These are phyloP conservation scores for Nomada lathburiana DNA, from an alignment of 2,888 invertebrate genomes.

Conservation along the genomic window DNA sequence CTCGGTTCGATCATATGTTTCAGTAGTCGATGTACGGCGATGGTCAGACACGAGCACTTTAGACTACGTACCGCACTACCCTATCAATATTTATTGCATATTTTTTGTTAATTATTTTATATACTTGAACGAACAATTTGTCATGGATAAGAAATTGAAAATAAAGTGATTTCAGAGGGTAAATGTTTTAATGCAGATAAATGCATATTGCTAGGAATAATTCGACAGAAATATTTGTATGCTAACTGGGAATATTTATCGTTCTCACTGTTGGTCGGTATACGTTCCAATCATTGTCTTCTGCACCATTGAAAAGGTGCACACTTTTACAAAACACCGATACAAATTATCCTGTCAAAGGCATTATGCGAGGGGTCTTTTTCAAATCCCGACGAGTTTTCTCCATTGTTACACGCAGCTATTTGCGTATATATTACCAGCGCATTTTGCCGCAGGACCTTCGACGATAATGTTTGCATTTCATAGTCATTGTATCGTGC, in stretches of 20 bases:
- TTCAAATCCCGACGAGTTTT: constrained; percentile 30
- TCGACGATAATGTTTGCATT: constrained; percentile 39
- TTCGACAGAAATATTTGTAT: neutral
- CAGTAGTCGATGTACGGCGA: constrained; percentile 20
- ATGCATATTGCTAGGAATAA: constrained; percentile 23
- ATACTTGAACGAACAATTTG: neutral
- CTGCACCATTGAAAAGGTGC: constrained; percentile 15
- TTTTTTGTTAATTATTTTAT: no score
- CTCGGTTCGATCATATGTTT: constrained; percentile 22
- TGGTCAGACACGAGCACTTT: constrained; percentile 25
- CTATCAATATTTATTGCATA: neutral
- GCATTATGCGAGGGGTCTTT: constrained; percentile 45
- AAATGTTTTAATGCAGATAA: constrained; percentile 4
- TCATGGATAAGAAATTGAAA: neutral
- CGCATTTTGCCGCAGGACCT: constrained; percentile 47
- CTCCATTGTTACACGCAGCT: constrained; percentile 40
- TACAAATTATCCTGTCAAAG: constrained; percentile 62
- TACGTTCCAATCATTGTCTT: constrained; percentile 41
- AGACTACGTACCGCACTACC: constrained; percentile 30
- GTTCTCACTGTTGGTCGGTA: constrained; percentile 10
- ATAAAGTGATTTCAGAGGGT: neutral
- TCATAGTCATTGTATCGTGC: constrained; percentile 32
- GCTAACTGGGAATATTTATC: constrained; percentile 21
- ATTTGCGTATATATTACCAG: constrained; percentile 37
- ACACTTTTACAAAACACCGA: constrained; percentile 48